phyloP scores from a whole-genome alignment of 2,888 invertebrate genomes.

The Caradrina kadenii region DNA sequence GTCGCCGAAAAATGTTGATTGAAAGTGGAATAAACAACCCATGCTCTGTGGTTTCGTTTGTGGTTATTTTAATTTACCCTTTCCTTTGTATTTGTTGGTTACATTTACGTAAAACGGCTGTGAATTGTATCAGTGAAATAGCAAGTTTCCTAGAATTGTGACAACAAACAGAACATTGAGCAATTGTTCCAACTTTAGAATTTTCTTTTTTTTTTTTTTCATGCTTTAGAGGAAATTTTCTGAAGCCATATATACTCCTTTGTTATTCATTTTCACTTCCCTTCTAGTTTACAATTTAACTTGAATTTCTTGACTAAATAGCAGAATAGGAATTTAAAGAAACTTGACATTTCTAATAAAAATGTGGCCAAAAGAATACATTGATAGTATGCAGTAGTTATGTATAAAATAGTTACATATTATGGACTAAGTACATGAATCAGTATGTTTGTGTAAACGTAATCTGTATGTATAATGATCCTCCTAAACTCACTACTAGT shows the following conservation, averaged over 20 bases:
- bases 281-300: too few relatives aligned
- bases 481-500: neutral
- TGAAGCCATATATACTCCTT: too few relatives aligned
- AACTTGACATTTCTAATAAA: constrained; percentile 22
- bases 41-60: constrained; percentile 23
- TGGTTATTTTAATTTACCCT: constrained; percentile 37
- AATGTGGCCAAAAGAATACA: constrained; percentile 18
- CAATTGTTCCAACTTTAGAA: constrained; percentile 10
- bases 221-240: neutral
- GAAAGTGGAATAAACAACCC: constrained; percentile 30
- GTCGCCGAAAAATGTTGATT: constrained; percentile 25
- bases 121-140: constrained; percentile 17
- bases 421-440: neutral
- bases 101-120: constrained; percentile 2
- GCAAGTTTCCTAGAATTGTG: constrained; percentile 13
- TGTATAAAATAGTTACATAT: constrained; percentile 9
- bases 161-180: constrained; percentile 24
- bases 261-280: too few relatives aligned
- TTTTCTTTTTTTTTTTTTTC: neutral
- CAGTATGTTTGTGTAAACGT: constrained; percentile 10
- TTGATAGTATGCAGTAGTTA: neutral
- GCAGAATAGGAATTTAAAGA: neutral
- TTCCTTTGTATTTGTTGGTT: constrained; percentile 2
- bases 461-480: constrained; percentile 2
- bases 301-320: too few relatives aligned